phyloP scores from a whole-genome alignment of 1,140 invertebrate genomes.

The Scaptomyza pallida region DNA sequence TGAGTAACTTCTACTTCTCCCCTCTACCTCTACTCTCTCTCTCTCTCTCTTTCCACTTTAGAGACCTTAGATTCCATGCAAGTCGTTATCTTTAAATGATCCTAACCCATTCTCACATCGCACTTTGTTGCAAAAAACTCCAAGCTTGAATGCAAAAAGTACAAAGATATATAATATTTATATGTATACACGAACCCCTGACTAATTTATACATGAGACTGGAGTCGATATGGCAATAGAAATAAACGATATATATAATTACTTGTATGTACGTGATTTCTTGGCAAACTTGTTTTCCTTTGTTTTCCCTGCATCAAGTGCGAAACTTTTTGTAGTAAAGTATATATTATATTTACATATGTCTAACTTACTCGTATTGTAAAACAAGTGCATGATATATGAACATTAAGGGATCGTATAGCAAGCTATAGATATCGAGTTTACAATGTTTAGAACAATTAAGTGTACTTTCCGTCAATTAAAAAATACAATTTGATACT shows the following conservation, averaged over 20 bases:
- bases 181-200: constrained; percentile 11
- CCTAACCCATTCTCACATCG: not conserved
- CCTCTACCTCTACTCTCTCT: no score
- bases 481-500: not conserved
- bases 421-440: not conserved
- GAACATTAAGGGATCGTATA: no score
- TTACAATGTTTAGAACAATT: not conserved
- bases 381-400: no score
- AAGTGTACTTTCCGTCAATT: constrained; percentile 3
- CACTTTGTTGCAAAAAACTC: constrained; percentile 49
- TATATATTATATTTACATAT: no score
- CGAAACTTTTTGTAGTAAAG: not conserved
- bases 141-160: constrained; percentile 63
- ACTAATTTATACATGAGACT: constrained; percentile 42
- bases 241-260: constrained; percentile 8
- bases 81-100: constrained; percentile 17
- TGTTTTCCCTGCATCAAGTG: not conserved
- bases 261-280: constrained; percentile 50
- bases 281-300: constrained; percentile 32
- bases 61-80: constrained; percentile 22
- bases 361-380: no score
- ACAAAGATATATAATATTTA: not conserved
- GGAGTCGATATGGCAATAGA: constrained; percentile 27
- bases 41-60: no score
- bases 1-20: constrained; percentile 30